Evolutionary conservation across 1,140 invertebrate genomes (phyloP).

Genomic region (Copidosoma floridanum): DNA sequence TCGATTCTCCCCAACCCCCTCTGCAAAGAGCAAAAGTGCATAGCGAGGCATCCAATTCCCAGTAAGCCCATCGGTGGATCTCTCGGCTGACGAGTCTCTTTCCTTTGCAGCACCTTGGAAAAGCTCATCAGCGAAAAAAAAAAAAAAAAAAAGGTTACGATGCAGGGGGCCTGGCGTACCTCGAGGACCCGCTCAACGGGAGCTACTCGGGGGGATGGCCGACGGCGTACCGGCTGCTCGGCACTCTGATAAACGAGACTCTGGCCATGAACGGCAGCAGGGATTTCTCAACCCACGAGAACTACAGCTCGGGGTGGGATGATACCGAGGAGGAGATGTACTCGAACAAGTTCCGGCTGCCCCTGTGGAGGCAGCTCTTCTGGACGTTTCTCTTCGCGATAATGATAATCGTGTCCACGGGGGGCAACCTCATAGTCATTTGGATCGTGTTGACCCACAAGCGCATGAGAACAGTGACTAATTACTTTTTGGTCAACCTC

Average conservation of each 20-base stretch:
- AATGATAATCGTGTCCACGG: conserved; percentile 89
- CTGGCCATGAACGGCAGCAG: background rate
- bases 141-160: no score
- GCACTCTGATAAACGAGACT: conserved; percentile 1
- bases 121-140: no score
- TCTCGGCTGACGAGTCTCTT: no score
- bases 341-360: conserved; percentile 67
- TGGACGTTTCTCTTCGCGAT: conserved; percentile 81
- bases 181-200: background rate
- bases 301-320: no score
- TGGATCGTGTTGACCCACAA: conserved; percentile 91
- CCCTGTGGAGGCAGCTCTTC: conserved; percentile 81
- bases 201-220: background rate
- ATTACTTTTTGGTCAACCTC: conserved; percentile 94
- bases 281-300: background rate
- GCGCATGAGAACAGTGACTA: conserved; percentile 92
- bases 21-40: no score
- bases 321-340: no score
- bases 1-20: no score
- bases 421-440: conserved; percentile 91
- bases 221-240: no score
- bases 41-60: no score
- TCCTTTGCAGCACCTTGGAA: no score
- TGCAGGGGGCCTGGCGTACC: background rate
- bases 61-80: no score